These are phyloP conservation scores for Drosophila fulvimacula DNA, from an alignment of 2,888 invertebrate genomes.

Conservation along the genomic window DNA sequence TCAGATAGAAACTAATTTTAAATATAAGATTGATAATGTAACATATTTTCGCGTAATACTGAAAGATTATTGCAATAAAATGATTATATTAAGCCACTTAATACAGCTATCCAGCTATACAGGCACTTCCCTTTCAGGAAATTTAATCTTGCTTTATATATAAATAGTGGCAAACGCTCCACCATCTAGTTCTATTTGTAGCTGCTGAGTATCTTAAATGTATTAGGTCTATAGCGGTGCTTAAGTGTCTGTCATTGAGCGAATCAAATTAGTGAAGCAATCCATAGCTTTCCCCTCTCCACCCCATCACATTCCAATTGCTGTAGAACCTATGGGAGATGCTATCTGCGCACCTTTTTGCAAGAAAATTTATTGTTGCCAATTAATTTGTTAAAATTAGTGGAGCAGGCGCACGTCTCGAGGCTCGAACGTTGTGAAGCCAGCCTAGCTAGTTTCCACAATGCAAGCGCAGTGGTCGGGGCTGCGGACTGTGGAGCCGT, in stretches of 20 bases:
- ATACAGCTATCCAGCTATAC: not conserved
- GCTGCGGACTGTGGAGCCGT: slow-evolving; percentile 17
- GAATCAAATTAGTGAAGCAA: slow-evolving; percentile 77
- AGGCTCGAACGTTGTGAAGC: slow-evolving; percentile 8
- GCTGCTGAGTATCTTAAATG: slow-evolving; percentile 48
- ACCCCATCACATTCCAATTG: slow-evolving; percentile 15
- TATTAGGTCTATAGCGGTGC: slow-evolving; percentile 55
- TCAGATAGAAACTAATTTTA: too few relatives aligned
- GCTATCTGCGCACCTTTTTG: slow-evolving; percentile 76
- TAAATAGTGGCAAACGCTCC: too few relatives aligned
- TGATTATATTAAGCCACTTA: not conserved
- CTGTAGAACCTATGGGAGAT: slow-evolving; percentile 46
- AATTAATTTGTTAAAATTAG: slow-evolving; percentile 84
- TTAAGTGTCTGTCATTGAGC: slow-evolving; percentile 73
- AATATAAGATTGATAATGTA: too few relatives aligned
- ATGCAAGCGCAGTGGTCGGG: slow-evolving; percentile 10
- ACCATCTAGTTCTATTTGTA: too few relatives aligned
- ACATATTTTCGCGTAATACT: not conserved
- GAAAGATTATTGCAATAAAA: not conserved
- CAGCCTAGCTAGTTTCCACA: slow-evolving; percentile 66
- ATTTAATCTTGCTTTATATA: not conserved
- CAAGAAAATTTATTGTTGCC: slow-evolving; percentile 82
- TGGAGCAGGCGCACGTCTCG: slow-evolving; percentile 60
- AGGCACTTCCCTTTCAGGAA: not conserved
- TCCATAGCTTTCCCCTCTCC: slow-evolving; percentile 52